Percentiles rank a stretch among this genome's conserved stretches.
phyloP scores from a whole-genome alignment of 2,888 invertebrate genomes.

The Drosophila basisetae region DNA sequence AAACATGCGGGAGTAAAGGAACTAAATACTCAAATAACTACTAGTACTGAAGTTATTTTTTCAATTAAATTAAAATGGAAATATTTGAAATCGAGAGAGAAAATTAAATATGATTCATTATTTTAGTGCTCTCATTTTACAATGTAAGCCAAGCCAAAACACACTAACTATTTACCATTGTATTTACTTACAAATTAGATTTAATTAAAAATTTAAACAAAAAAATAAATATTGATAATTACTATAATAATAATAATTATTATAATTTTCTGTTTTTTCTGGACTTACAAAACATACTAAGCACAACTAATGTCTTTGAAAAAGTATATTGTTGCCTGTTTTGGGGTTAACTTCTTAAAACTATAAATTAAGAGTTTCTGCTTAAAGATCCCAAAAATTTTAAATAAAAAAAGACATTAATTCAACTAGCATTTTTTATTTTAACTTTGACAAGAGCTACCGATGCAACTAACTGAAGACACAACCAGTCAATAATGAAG shows the following conservation, averaged over 20 bases:
- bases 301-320: neutral
- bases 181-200: neutral
- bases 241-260: neutral
- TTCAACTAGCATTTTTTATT: neutral
- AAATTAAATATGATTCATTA: too few relatives aligned
- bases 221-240: neutral
- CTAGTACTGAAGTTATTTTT: neutral
- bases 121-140: neutral
- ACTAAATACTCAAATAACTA: neutral
- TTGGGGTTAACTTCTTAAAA: neutral
- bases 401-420: neutral
- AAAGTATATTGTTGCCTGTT: neutral
- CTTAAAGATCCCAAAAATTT: neutral
- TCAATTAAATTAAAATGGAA: neutral
- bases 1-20: neutral
- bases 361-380: neutral
- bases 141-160: neutral
- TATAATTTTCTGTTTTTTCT: neutral
- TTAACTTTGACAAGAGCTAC: neutral
- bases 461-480: conserved; percentile 6
- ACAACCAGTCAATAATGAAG: conserved; percentile 31
- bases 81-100: neutral
- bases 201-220: neutral
- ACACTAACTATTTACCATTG: neutral
- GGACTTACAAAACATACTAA: neutral